Conservation (phyloP, 64 coral and sea anemone species). For the Pocillopora verrucosa region DNA sequence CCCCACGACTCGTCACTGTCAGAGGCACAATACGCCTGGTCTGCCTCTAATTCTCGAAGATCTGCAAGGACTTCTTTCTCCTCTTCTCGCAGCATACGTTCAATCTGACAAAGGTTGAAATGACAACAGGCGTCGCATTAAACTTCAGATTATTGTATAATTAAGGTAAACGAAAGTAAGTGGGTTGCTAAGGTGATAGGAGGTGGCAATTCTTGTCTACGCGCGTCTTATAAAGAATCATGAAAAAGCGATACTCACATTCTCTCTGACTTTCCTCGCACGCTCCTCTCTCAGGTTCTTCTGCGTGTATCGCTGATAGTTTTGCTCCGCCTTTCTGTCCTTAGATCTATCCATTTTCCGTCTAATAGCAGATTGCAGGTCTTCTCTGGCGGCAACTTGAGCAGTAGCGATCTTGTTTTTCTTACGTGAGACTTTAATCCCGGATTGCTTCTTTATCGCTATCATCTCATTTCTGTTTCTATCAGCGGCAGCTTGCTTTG, state of each 20-base stretch:
- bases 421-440: not conserved
- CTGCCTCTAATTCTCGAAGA: not conserved
- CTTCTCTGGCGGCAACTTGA: not conserved
- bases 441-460: not conserved
- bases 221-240: too few relatives aligned
- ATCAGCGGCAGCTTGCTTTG: not conserved
- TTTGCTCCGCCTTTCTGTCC: not conserved
- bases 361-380: not conserved
- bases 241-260: not conserved
- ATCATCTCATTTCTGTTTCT: not conserved
- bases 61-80: not conserved
- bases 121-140: not conserved
- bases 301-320: not conserved
- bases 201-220: too few relatives aligned
- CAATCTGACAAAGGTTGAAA: not conserved
- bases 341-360: not conserved
- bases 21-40: not conserved
- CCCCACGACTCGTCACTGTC: not conserved
- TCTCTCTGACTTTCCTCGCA: not conserved
- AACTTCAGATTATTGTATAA: not conserved
- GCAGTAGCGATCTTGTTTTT: not conserved
- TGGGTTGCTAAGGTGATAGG: too few relatives aligned
- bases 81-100: not conserved
- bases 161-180: not conserved
- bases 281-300: not conserved